Base-by-base conservation (phyloP, 1,140 invertebrate genomes). In the Paracyclopina nana region DNA sequence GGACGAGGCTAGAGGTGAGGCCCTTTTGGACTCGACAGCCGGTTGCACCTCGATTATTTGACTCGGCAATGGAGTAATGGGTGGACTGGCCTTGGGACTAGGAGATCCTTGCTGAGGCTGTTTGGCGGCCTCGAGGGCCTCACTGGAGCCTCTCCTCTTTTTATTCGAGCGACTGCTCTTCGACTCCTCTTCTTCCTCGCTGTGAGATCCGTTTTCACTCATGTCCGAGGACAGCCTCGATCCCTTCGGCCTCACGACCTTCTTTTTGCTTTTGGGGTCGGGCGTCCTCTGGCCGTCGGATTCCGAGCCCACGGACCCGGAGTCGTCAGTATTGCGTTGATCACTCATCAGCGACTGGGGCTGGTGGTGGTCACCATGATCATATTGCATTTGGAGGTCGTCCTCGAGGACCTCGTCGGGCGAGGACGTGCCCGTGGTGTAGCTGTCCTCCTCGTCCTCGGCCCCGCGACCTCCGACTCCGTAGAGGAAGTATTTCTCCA, bases 401-500 rank as follows among this genome's bases (percentile, higher is more conserved):
- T 58, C 57, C 24, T 56, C 55, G 8, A 46, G 30, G 14, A 52
- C 56, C n/a, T 59, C 56, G n/a, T 58, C 58, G 29, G 66, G 62
- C 46, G 67, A 65, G 2, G 77, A 77, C 62, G 86, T 82, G 51
- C 80, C 84, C 82, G 55, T 85, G 41, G 65, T 61, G 24, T 60
- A 59, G 46, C 54, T 59, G 26, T 53, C 60, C 26, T 52, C 55
- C 22, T 54, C 34, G 11, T 58, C 57, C 9, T 57, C 55, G 16
- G 55, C 46, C 22, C 78, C 79, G n/a, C n/a, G n/a, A 60, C 78
- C 77, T 6, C 79, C 80, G 26, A 87, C 68, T 0, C 76, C 80
- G 57, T 80, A 86, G 62, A 82, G 84, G 65, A 87, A 91, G 62
- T 91, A 90, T 61, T 86, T 86, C 62, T 90, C 84, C 50, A 91